phyloP scores from a whole-genome alignment of 2,797 vertebrate species.

The Tragopan temminckii region DNA sequence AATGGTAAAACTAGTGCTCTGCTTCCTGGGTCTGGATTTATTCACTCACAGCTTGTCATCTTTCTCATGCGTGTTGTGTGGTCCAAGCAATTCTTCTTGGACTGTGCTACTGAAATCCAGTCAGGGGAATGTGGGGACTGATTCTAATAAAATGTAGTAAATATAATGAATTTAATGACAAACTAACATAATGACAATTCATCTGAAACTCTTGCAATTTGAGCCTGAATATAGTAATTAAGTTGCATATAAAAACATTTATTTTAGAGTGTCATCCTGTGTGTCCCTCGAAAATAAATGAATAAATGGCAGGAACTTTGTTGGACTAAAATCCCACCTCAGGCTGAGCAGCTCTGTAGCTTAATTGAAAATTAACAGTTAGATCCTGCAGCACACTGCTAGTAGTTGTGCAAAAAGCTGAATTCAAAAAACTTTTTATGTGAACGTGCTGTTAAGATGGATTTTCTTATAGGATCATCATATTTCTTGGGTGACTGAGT shows the following conservation, averaged over 20 bases:
- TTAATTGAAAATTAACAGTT: neutral
- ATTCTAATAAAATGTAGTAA: neutral
- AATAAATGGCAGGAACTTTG: neutral
- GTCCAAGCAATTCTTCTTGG: constrained; percentile 13
- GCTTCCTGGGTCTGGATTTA: constrained; percentile 53
- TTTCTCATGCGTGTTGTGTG: neutral
- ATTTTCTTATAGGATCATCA: neutral
- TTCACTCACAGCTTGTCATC: constrained; percentile 56
- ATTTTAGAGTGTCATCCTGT: neutral
- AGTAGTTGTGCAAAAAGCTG: neutral
- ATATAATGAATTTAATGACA: neutral
- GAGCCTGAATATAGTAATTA: neutral
- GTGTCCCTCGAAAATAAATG: neutral
- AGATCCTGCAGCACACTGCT: neutral
- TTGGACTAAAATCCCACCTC: neutral
- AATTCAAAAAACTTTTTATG: neutral
- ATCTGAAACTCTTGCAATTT: neutral
- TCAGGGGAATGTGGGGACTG: neutral
- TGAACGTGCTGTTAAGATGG: neutral
- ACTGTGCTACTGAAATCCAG: neutral
- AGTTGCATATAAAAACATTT: neutral
- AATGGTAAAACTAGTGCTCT: constrained; percentile 60
- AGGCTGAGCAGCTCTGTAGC: neutral
- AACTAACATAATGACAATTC: neutral
- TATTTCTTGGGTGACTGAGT: neutral